Base-by-base conservation (phyloP, 2,797 vertebrate species). In the Halcyon chelicuti region DNA sequence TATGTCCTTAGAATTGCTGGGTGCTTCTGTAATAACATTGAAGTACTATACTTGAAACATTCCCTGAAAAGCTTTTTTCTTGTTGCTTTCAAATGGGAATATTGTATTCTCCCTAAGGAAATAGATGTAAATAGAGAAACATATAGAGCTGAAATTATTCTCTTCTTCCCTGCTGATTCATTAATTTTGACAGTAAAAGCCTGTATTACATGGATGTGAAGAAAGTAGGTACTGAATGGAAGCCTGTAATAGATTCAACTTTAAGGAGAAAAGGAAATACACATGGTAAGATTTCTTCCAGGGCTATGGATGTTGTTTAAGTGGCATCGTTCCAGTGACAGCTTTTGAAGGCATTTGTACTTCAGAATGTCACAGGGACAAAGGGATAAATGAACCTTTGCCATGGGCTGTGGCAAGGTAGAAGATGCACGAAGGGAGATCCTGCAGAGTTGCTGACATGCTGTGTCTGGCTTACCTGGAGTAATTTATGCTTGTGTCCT, bases 401-500 rank as follows among this genome's bases (percentile, higher is more conserved):
- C 88, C 79, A 78, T 5, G 5, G 87, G 47, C 75, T 80, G 72
- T 71, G 65, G 62, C 70, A 60, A 62, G 33, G n/a, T 57, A 33
- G 77, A 68, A 94, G 86, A 58, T 1, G 1, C 66, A 37, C 49
- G 80, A 72, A 81, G 66, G 77, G 55, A 92, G 70, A 63, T 76
- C 83, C 76, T 63, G 74, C 67, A 65, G 83, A 88, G 83, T 5
- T 84, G 66, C 82, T 92, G 76, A 72, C 79, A 31, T 18, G 19
- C 57, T 80, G 66, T 66, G 83, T 84, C 70, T 62, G 58, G 62
- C 44, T 93, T 94, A 95, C 86, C 83, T 94, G 80, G 66, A 67
- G 90, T 78, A 92, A 95, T 86, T 92, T 93, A 93, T 90, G 90
- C 86, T 51, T 90, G 33, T 76, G 31, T 94, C 88, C 60, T 88